Conservation (phyloP, 2,888 invertebrate species). For the Phytoseiulus persimilis region DNA sequence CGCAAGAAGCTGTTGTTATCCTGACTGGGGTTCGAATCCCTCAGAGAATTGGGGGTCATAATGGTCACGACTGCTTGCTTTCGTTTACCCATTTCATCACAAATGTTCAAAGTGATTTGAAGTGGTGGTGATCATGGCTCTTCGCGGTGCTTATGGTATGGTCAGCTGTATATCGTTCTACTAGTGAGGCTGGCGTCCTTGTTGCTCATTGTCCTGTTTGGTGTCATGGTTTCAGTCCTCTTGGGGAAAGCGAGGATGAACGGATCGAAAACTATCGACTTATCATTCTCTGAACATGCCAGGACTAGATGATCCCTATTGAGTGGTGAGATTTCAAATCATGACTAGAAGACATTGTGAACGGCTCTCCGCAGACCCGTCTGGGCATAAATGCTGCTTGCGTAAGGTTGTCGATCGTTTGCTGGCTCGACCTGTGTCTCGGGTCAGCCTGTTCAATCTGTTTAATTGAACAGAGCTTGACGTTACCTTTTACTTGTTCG, state of each 20-base stretch:
- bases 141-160: neutral
- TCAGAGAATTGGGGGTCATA: neutral
- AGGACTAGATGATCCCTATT: neutral
- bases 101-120: neutral
- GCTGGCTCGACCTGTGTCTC: no score
- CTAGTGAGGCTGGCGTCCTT: neutral
- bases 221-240: neutral
- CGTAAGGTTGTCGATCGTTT: neutral
- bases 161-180: neutral
- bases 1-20: neutral
- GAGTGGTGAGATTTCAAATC: neutral
- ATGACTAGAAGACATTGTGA: neutral
- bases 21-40: neutral
- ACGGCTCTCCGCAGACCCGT: neutral
- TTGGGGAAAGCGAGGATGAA: neutral
- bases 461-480: no score
- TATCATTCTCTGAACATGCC: neutral
- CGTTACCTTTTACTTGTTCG: no score
- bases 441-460: no score
- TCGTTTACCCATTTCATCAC: neutral
- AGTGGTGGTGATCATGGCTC: neutral
- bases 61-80: neutral
- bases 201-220: neutral
- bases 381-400: neutral
- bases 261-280: neutral